Evolutionary conservation across 1,140 invertebrate genomes (phyloP), one percentile per base, ranked within the genome.

Genomic region (Amphibalanus amphitrite): DNA sequence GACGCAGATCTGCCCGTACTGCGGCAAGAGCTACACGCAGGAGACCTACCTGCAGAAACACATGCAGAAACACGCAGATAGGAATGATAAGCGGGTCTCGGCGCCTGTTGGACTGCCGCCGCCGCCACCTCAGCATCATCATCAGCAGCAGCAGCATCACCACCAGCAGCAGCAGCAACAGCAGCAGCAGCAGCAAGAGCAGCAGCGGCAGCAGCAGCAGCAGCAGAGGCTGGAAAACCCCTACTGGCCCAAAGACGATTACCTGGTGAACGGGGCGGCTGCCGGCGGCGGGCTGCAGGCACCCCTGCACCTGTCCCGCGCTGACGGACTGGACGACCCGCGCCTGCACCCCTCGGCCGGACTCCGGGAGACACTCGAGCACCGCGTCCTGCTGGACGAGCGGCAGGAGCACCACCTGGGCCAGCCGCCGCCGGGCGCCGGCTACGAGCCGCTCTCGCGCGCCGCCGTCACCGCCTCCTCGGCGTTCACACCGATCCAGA

Each of bases 11-110:
- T 99, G 97, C 82, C 92, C 95, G 78, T 97, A 95, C 80, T 99
- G 97, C 82, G 97, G 97, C 77, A 99, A 99, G 82, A 95, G 92
- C 71, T 99, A 99, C 82, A 98, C 96, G 13, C 96, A 99, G 81
- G 95, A 98, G 82, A 98, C 96, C 25, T 99, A 99, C 81, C 84
- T 99, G 77, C 92, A 91, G 74, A 97, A 98, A 79, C 97, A 99
- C 81, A 94, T 99, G 93, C 93, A 97, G 79, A 99, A 99, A 79
- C 96, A 99, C 78, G 89, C 92, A 20, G 91, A 96, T 76, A 82
- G 92, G 73, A 89, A 91, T 70, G 92, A 95, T 79, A 94, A 95
- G 80, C 83, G 91, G 77, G 17, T 8, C 47, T 8, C 23, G 47
- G 47, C 17, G 6, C 10, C 13, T 20, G 13, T 20, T 1, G 47